phyloP scores from a whole-genome alignment of 2,888 invertebrate genomes.

The Protonemura montana region DNA sequence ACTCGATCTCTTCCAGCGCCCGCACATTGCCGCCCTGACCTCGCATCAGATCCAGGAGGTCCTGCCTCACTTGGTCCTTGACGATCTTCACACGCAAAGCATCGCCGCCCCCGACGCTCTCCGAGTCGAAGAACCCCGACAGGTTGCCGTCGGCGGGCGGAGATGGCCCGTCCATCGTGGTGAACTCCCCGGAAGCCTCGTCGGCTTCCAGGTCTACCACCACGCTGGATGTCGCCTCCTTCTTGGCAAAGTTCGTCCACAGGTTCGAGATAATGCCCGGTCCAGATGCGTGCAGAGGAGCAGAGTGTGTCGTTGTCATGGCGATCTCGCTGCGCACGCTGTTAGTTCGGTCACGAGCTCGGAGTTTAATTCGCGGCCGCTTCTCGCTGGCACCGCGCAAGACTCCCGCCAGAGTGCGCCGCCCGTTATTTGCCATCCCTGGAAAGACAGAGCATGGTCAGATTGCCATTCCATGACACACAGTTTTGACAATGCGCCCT shows the following conservation, averaged over 20 bases:
- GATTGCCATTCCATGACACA: not conserved
- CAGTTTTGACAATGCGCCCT: too few species aligned
- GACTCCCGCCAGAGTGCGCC: not conserved
- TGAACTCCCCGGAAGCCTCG: conserved; percentile 32
- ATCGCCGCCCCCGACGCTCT: conserved; percentile 72
- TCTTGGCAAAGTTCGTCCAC: not conserved
- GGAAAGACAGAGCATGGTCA: not conserved
- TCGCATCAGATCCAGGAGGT: conserved; percentile 77
- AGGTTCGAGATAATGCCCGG: not conserved
- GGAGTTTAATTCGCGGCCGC: not conserved
- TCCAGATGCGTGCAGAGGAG: not conserved
- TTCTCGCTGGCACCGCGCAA: not conserved
- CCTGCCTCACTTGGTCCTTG: conserved; percentile 73
- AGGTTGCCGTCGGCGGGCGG: conserved; percentile 83
- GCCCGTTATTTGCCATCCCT: not conserved
- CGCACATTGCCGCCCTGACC: conserved; percentile 71
- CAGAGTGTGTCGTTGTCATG: not conserved
- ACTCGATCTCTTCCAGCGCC: conserved; percentile 78
- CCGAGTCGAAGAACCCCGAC: conserved; percentile 70
- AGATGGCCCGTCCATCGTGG: conserved; percentile 78
- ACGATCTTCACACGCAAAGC: conserved; percentile 58
- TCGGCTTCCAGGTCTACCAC: not conserved
- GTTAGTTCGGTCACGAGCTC: not conserved
- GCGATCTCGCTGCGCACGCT: not conserved
- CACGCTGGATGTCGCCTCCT: not conserved